These are phyloP conservation scores for Magallana gigas DNA, from an alignment of 1,140 invertebrate genomes.

Conservation along the genomic window DNA sequence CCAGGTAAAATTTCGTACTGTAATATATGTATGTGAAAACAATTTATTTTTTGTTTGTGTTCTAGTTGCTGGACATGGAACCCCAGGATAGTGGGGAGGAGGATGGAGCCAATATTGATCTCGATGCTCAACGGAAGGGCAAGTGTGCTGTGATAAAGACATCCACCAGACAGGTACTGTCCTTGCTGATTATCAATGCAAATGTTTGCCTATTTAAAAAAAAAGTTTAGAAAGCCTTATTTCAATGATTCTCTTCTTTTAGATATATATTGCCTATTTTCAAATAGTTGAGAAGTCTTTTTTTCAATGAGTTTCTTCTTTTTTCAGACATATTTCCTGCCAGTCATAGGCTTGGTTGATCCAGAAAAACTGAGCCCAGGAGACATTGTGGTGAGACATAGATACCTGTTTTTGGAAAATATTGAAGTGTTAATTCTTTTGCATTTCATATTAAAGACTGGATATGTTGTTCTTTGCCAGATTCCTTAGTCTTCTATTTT, in stretches of 20 bases:
- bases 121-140: conserved; percentile 98
- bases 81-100: conserved; percentile 96
- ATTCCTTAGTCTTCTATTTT: background rate
- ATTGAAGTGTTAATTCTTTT: background rate
- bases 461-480: no score
- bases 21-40: background rate
- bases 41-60: conserved; percentile 29
- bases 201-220: no score
- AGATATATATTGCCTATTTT: no score
- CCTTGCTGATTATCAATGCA: background rate
- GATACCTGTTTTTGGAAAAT: background rate
- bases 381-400: conserved; percentile 87
- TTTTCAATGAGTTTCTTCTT: conserved; percentile 37
- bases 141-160: conserved; percentile 99
- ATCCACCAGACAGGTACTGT: conserved; percentile 90
- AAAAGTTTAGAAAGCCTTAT: no score
- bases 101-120: conserved; percentile 98
- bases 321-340: conserved; percentile 96
- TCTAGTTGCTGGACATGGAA: conserved; percentile 91
- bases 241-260: no score
- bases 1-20: background rate
- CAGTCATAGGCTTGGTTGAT: conserved; percentile 99
- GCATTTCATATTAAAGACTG: background rate
- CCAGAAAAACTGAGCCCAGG: conserved; percentile 98
- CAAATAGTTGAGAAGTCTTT: no score